phyloP scores from a whole-genome alignment of 2,797 vertebrate species.

The Perodicticus potto region DNA sequence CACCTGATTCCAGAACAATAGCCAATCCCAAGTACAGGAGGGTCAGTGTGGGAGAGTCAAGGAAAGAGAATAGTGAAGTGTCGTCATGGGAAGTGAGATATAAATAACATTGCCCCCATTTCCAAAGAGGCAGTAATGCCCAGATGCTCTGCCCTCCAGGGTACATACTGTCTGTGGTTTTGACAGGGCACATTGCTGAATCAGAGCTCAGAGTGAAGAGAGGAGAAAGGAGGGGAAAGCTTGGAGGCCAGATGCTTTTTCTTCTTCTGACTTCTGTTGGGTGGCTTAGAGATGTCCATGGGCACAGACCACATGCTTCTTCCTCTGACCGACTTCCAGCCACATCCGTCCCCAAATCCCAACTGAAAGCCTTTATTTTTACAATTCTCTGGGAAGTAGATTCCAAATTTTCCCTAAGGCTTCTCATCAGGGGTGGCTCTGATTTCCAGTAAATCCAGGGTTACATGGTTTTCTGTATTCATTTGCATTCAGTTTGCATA shows the following conservation, averaged over 20 bases:
- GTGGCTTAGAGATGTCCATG: neutral
- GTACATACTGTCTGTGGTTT: neutral
- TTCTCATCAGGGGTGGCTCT: slow-evolving; percentile 58
- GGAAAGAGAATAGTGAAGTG: neutral
- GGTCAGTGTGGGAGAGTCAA: neutral
- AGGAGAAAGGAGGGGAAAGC: neutral
- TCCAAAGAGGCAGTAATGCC: neutral
- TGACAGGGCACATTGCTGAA: neutral
- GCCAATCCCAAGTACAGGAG: neutral
- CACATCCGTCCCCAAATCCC: neutral
- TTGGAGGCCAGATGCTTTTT: neutral
- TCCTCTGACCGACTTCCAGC: slow-evolving; percentile 44
- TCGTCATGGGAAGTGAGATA: neutral
- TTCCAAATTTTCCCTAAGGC: slow-evolving; percentile 72
- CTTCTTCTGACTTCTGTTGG: slow-evolving; percentile 17
- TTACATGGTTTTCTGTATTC: slow-evolving; percentile 44
- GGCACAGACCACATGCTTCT: neutral
- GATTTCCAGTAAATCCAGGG: slow-evolving; percentile 72
- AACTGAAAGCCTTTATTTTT: slow-evolving; percentile 67
- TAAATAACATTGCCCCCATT: neutral
- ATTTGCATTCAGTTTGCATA: slow-evolving; percentile 70
- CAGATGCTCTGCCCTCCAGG: neutral
- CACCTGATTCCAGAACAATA: slow-evolving; percentile 70
- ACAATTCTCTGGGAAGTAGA: slow-evolving; percentile 73
- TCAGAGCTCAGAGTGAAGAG: neutral